A percentile compares a stretch with the other conserved stretches of the same genome.
Evolutionary conservation across 2,113 vertebrate species (phyloP).

Genomic region (Python bivittatus): DNA sequence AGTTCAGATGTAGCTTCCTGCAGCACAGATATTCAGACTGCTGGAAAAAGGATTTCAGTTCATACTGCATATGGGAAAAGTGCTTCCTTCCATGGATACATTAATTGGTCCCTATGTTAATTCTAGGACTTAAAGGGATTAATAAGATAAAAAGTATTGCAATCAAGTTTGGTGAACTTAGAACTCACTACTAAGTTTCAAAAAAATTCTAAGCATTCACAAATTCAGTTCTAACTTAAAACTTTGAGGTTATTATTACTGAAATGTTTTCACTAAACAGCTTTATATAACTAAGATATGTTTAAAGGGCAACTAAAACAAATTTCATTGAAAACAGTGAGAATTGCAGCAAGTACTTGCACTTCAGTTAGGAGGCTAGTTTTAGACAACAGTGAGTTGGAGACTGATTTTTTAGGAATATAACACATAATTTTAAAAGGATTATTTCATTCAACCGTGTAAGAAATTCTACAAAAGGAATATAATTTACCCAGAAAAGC

Average conservation of each 20-base stretch:
- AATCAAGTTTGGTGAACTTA: background rate
- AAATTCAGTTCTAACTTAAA: background rate
- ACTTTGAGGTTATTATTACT: background rate
- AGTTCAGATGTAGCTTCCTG: background rate
- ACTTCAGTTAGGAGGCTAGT: background rate
- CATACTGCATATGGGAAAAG: background rate
- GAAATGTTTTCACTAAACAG: background rate
- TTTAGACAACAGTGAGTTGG: background rate
- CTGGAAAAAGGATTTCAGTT: background rate
- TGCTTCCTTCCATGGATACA: background rate
- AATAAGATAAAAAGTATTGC: background rate
- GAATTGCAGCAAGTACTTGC: background rate
- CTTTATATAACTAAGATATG: background rate
- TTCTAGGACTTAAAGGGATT: background rate
- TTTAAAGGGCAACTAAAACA: too few species aligned
- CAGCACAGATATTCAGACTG: background rate
- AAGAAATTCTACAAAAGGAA: background rate
- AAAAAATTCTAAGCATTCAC: background rate
- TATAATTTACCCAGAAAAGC: background rate
- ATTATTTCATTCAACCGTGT: background rate
- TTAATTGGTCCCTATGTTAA: background rate
- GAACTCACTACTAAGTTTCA: background rate
- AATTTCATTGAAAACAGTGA: background rate
- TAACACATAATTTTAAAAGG: background rate
- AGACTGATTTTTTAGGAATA: background rate